Conservation (phyloP, 2,888 invertebrate genomes). For the Chrysomela aeneicollis region DNA sequence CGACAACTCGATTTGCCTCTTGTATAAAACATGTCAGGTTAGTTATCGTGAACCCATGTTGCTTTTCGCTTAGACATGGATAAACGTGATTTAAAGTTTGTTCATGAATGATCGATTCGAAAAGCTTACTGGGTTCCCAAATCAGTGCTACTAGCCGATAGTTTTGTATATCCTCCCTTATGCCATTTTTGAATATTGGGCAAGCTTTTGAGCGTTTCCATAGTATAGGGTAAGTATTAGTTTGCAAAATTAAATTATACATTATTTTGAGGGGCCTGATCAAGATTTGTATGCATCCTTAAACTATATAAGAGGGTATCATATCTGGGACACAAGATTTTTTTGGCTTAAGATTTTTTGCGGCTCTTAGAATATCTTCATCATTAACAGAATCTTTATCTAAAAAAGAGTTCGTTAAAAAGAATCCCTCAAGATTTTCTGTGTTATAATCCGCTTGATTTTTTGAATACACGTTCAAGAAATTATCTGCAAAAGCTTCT, state of each 20-base stretch:
- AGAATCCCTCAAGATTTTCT: constrained; percentile 12
- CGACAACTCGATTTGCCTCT: constrained; percentile 1
- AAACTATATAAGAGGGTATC: constrained; percentile 9
- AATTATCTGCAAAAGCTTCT: constrained; percentile 1
- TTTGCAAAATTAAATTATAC: constrained; percentile 7
- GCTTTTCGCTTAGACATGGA: background rate
- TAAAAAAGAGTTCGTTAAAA: constrained; percentile 6
- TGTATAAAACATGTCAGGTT: constrained; percentile 7
- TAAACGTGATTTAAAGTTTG: background rate
- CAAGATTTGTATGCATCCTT: constrained; percentile 9
- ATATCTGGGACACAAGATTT: background rate
- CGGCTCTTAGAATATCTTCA: constrained; percentile 1
- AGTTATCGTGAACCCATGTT: constrained; percentile 2
- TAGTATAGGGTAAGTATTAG: constrained; percentile 4
- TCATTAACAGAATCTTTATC: constrained; percentile 11
- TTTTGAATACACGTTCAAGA: constrained; percentile 7
- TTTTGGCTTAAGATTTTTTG: background rate
- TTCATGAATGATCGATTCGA: background rate
- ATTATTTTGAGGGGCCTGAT: background rate
- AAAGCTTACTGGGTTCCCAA: constrained; percentile 3
- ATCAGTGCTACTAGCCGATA: constrained; percentile 1
- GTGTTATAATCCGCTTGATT: constrained; percentile 12
- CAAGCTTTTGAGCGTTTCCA: constrained; percentile 10
- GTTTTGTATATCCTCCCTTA: background rate
- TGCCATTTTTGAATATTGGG: constrained; percentile 7